Evolutionary conservation across 2,888 invertebrate species (phyloP).

Genomic region (Bhutanitis thaidina): DNA sequence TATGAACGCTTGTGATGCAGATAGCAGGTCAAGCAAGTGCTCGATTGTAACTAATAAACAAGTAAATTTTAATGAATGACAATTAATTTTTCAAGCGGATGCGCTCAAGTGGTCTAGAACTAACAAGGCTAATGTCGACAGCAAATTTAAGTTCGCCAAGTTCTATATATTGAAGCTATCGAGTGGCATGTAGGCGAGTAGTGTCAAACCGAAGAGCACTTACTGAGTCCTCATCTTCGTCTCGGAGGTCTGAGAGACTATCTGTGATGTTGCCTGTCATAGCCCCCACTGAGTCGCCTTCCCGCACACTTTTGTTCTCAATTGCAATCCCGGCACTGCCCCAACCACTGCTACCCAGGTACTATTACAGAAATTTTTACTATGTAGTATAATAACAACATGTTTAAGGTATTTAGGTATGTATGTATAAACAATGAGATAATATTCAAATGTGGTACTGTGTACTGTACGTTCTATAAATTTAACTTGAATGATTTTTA

Average conservation of each 20-base stretch:
- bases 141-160: conserved; percentile 54
- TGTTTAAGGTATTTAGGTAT: too few species aligned
- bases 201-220: conserved; percentile 64
- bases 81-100: conserved; percentile 16
- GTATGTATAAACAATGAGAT: too few species aligned
- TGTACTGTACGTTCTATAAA: too few species aligned
- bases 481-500: too few species aligned
- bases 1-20: conserved; percentile 38
- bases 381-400: too few species aligned
- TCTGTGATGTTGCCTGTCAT: conserved; percentile 58
- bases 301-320: conserved; percentile 53
- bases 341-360: conserved; percentile 40
- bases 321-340: conserved; percentile 30
- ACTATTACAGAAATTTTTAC: conserved; percentile 42
- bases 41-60: conserved; percentile 25
- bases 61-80: conserved; percentile 26
- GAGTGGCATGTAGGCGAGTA: conserved; percentile 24
- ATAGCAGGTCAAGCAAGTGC: conserved; percentile 27
- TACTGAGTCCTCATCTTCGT: conserved; percentile 84
- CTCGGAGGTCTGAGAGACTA: conserved; percentile 73
- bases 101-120: background rate
- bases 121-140: conserved; percentile 11
- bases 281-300: conserved; percentile 40
- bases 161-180: conserved; percentile 54
- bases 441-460: too few species aligned